phyloP scores from a whole-genome alignment of 2,888 invertebrate genomes.

The Caenorhabditis auriculariae region DNA sequence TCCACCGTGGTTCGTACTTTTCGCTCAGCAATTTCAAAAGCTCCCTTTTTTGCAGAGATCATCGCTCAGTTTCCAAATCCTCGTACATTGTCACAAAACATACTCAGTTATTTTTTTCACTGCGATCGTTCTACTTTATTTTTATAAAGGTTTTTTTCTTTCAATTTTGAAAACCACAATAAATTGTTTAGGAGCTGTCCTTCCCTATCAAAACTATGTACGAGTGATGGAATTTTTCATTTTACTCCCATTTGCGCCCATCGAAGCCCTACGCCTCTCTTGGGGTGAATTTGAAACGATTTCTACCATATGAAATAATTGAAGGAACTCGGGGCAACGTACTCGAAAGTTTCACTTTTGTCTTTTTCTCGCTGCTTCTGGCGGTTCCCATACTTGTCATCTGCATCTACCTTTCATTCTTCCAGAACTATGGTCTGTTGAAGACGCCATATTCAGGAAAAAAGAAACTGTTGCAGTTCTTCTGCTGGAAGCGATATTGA shows the following conservation, averaged over 20 bases:
- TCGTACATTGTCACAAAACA: conserved; percentile 21
- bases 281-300: conserved; percentile 38
- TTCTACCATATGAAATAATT: not conserved
- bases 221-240: conserved; percentile 46
- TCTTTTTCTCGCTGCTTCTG: conserved; percentile 18
- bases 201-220: conserved; percentile 44
- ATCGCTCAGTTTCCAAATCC: conserved; percentile 33
- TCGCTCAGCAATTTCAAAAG: not conserved
- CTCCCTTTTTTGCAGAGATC: conserved; percentile 22
- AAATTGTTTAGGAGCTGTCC: conserved; percentile 30
- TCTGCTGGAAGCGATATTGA: conserved; percentile 25
- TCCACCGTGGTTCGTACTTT: not conserved
- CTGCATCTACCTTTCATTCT: conserved; percentile 26
- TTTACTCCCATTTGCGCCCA: conserved; percentile 40
- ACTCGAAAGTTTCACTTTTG: conserved; percentile 32
- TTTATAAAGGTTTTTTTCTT: conserved; percentile 25
- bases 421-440: conserved; percentile 32
- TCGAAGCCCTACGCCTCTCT: conserved; percentile 47
- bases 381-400: conserved; percentile 20
- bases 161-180: not conserved
- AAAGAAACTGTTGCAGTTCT: conserved; percentile 41
- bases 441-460: not conserved
- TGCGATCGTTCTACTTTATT: conserved; percentile 17
- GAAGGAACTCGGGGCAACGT: conserved; percentile 33
- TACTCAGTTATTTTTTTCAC: conserved; percentile 24